Evolutionary conservation across 2,888 invertebrate genomes (phyloP), one percentile per base, ranked within the genome.

Genomic region (Silvanus unidentatus): DNA sequence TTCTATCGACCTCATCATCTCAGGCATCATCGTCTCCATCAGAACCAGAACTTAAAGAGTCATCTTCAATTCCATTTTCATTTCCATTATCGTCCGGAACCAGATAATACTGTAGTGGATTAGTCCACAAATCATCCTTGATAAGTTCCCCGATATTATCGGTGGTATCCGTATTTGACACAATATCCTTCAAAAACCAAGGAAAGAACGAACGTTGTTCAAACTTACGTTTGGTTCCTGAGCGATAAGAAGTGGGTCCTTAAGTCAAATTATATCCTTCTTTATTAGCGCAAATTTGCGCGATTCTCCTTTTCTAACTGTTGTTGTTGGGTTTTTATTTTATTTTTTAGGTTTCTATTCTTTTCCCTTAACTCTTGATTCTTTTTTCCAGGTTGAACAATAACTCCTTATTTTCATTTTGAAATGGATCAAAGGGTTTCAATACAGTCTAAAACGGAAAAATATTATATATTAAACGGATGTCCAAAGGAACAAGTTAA

Each of bases 61-160:
- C 73, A 47, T 78, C 81, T 47, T 81, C 82, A 38, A 80, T 75
- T 11, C 82, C 84, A 63, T 84, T 84, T 62, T 85, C 84, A 62
- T 84, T 85, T 46, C 82, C 55, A 58, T 86, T 86, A 63, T 85
- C 82, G 66, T 88, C 88, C 52, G 87, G 84, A 49, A 77, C 75
- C 57, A 89, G 72, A 72, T 86, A 90, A 77, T 91, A 92, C 75
- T 91, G 80, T 50, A 81, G 75, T 37, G 91, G 90, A 73, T 91
- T 91, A 40, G 86, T 84, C 88, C 88, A 91, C 68, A 91, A 79
- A 67, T 91, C 91, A 68, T 92, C 91, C 72, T 90, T 91, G 57
- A 88, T 84, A 39, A 85, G 76, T 72, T 92, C 91, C 35, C 89
- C 90, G 61, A 92, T 83, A 66, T 91, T 89, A 72, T 91, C 90